Conservation (phyloP, 2,113 vertebrate species). For the Pomatostomus ruficeps region DNA sequence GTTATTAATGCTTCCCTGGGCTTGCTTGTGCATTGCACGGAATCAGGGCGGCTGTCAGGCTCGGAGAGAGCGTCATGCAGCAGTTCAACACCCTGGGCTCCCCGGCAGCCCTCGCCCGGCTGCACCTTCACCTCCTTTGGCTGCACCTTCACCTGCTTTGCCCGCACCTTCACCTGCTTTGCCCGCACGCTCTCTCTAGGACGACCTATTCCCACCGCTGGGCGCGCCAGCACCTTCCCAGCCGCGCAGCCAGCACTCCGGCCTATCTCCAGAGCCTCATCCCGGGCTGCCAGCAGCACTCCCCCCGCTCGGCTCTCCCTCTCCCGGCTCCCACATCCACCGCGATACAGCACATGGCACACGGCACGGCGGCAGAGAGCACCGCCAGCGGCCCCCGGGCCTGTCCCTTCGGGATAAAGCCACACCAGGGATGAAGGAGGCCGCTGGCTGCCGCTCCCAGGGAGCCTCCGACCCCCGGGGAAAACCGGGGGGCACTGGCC, state of each 20-base stretch:
- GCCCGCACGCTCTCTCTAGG: neutral
- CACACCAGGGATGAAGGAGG: neutral
- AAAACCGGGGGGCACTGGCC: neutral
- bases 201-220: fast-evolving
- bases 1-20: fast-evolving
- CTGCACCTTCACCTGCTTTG: neutral
- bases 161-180: neutral
- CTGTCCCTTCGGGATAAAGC: neutral
- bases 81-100: neutral
- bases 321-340: neutral
- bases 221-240: neutral
- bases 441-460: neutral
- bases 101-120: fast-evolving
- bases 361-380: neutral
- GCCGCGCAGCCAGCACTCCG: neutral
- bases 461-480: neutral
- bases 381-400: neutral
- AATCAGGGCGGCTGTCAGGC: fast-evolving
- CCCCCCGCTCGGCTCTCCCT: neutral
- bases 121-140: neutral
- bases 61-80: fast-evolving
- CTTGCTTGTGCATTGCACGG: fast-evolving
- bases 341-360: fast-evolving
- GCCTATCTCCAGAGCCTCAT: neutral
- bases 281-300: fast-evolving